These are phyloP conservation scores for Periphyllus acericola DNA, from an alignment of 2,888 invertebrate genomes.

Conservation along the genomic window DNA sequence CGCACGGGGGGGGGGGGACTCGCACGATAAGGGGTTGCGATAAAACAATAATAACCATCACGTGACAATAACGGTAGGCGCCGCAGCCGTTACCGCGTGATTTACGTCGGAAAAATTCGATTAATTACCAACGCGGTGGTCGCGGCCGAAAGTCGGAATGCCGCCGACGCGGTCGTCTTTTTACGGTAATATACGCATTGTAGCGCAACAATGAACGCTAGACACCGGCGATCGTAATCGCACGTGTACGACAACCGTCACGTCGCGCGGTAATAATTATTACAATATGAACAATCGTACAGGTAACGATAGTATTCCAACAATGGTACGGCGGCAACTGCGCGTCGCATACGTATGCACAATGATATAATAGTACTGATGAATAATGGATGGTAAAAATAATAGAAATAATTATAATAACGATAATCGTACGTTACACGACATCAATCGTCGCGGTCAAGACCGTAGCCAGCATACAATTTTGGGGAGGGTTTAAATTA, in stretches of 20 bases:
- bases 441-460: too few species aligned
- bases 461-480: too few species aligned
- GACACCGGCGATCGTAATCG: constrained; percentile 13
- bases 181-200: background rate
- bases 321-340: background rate
- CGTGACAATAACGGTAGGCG: background rate
- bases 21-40: too few species aligned
- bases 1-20: too few species aligned
- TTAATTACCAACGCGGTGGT: background rate
- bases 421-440: background rate
- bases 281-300: background rate
- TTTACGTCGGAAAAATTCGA: background rate
- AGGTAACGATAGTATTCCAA: background rate
- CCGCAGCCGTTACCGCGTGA: background rate
- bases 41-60: background rate
- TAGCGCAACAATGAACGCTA: background rate
- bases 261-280: background rate
- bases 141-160: background rate
- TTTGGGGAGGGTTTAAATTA: too few species aligned
- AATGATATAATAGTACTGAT: too few species aligned
- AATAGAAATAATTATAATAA: background rate
- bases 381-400: too few species aligned
- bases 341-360: background rate
- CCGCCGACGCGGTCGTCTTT: background rate
- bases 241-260: too few species aligned